Conservation (phyloP, 2,888 invertebrate genomes). For the Eupithecia tripunctaria region DNA sequence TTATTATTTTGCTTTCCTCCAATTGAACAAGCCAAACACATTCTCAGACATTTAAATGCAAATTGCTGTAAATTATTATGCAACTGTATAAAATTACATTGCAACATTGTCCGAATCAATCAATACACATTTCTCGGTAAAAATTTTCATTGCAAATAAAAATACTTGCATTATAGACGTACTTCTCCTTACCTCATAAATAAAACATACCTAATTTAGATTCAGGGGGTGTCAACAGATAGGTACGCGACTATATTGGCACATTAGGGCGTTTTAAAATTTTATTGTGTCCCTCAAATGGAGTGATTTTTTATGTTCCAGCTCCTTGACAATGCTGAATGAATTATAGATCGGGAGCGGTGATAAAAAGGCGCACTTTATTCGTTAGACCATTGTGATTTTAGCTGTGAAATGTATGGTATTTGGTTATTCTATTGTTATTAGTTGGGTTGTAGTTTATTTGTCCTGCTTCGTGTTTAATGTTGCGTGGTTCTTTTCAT, state of each 20-base stretch:
- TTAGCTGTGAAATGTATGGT: slow-evolving; percentile 46
- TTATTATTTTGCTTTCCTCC: background rate
- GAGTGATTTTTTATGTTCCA: slow-evolving; percentile 55
- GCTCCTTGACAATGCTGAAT: slow-evolving; percentile 44
- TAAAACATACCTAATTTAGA: slow-evolving; percentile 51
- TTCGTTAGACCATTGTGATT: slow-evolving; percentile 52
- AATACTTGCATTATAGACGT: slow-evolving; percentile 32
- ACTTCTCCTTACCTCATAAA: slow-evolving; percentile 45
- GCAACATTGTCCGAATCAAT: slow-evolving; percentile 10
- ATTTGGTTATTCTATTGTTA: slow-evolving; percentile 20
- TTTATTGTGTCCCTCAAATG: slow-evolving; percentile 63
- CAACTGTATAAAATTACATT: background rate
- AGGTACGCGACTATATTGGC: slow-evolving; percentile 49
- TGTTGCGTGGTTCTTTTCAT: slow-evolving; percentile 33
- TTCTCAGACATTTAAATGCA: background rate
- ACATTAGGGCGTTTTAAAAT: slow-evolving; percentile 50
- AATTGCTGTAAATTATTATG: background rate
- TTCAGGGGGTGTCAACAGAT: slow-evolving; percentile 50
- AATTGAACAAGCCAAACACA: background rate
- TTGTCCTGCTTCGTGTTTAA: slow-evolving; percentile 28
- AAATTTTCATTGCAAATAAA: slow-evolving; percentile 45
- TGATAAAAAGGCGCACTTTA: slow-evolving; percentile 46
- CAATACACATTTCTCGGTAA: slow-evolving; percentile 37
- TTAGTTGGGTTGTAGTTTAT: slow-evolving; percentile 11
- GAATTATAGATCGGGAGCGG: slow-evolving; percentile 51